Base-by-base conservation (phyloP, 2,113 vertebrate genomes). In the Drymodes brunneopygia region DNA sequence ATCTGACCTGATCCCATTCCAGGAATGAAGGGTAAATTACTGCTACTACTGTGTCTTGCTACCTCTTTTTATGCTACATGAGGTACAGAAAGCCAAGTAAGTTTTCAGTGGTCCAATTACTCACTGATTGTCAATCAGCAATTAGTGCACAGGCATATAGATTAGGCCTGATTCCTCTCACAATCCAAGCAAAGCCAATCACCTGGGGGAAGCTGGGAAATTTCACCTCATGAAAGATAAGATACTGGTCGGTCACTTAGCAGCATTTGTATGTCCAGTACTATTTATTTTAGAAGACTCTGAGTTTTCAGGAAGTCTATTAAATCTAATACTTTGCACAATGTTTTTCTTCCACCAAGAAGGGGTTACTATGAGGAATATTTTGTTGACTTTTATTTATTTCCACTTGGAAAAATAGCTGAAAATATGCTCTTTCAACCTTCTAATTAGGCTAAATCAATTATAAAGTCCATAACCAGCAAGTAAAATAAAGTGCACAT, bases 71-170 rank as follows among this genome's bases (percentile, higher is more conserved):
- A 48, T 36, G 33, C 38, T 42, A 28, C 2, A 1, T 8, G 15
- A 81, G 20, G 12, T 33, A 36, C 23, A 48, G 65, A 29, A 1
- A 28, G 31, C 20, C 3, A 2, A 54, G 10, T 2, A 50, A 51
- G n/a, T 47, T 72, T 81, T 27, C 7, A 87, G 28, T 25, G 6
- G 10, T 36, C 79, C 45, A 67, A 16, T 42, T 72, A 48, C 12
- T 42, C 12, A 44, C 31, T n/a, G 51, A 56, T 69, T 64, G 19
- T 79, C 57, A 50, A 38, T 42, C 27, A 73, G 50, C 31, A 54
- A 57, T 91, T 33, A n/a, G 23, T 2, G 38, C 2, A 82, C 1
- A 11, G 36, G 12, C 2, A 0, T 22, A 64, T 10, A 57, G 48
- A 61, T 53, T 15, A 75, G 53, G 27, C 24, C 61, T 1, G 0